These are phyloP conservation scores for pig (Sus scrofa) DNA, from an alignment of 2,113 vertebrate species.

Conservation along the genomic window DNA sequence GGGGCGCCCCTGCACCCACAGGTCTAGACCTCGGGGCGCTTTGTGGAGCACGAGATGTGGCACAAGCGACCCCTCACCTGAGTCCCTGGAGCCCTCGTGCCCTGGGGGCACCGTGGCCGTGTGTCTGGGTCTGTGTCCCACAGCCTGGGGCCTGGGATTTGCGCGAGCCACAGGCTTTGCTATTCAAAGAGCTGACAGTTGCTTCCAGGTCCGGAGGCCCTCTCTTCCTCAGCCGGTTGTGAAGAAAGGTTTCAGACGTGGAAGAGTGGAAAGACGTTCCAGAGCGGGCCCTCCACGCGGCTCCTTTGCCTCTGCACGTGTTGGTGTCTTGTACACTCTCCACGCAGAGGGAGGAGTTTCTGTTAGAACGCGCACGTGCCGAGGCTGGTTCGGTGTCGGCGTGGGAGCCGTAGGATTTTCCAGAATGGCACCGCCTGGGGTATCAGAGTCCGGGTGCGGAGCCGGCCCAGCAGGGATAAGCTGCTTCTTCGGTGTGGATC, in stretches of 20 bases:
- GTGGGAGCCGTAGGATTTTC: background rate
- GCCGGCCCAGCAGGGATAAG: rapidly evolving
- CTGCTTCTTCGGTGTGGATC: rapidly evolving
- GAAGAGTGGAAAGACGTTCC: background rate
- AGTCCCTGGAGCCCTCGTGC: rapidly evolving
- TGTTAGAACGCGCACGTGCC: rapidly evolving
- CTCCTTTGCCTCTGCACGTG: background rate
- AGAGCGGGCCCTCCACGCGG: rapidly evolving
- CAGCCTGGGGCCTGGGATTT: background rate
- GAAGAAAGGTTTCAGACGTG: background rate
- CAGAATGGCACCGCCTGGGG: rapidly evolving
- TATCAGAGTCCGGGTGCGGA: rapidly evolving
- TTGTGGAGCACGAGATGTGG: rapidly evolving
- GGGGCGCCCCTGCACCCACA: rapidly evolving
- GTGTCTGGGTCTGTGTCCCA: no score
- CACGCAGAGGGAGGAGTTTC: background rate
- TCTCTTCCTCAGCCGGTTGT: background rate
- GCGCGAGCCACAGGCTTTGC: rapidly evolving
- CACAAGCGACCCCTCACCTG: rapidly evolving
- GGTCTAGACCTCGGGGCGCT: rapidly evolving
- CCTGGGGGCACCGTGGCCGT: rapidly evolving
- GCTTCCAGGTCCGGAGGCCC: background rate
- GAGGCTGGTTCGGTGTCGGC: rapidly evolving
- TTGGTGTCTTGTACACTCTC: rapidly evolving
- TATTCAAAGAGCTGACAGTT: background rate